phyloP scores from a whole-genome alignment of 2,113 vertebrate genomes.

The Ciconia maguari region DNA sequence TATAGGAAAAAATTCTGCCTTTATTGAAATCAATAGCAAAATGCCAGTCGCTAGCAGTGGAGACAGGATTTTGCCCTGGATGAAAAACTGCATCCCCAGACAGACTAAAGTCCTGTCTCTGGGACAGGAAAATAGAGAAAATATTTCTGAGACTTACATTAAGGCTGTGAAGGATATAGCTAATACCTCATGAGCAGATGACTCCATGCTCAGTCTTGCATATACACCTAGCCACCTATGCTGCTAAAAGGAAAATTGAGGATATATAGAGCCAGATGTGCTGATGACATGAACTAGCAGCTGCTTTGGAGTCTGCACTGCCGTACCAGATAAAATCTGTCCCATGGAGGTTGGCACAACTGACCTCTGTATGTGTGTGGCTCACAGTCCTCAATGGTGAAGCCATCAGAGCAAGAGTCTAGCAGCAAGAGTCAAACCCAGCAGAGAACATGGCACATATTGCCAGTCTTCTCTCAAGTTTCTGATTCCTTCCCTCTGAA shows the following conservation, averaged over 20 bases:
- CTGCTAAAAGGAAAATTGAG: not conserved
- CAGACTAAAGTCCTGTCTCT: not conserved
- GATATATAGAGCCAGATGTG: not conserved
- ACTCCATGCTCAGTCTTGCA: not conserved
- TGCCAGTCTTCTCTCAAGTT: not conserved
- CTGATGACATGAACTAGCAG: slow-evolving; percentile 5
- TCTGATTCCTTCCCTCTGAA: not conserved
- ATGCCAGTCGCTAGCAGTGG: not conserved
- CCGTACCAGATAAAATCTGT: not conserved
- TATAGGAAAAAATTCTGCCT: not conserved
- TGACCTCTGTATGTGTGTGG: not conserved
- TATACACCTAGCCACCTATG: not conserved
- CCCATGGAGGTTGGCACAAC: not conserved
- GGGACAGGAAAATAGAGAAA: not conserved
- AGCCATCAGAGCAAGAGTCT: not conserved
- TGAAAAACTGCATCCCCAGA: not conserved
- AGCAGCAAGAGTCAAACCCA: not conserved
- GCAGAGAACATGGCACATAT: not conserved
- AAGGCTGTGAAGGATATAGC: not conserved
- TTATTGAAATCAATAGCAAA: not conserved
- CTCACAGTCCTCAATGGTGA: not conserved
- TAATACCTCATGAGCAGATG: not conserved
- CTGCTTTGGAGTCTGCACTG: not conserved
- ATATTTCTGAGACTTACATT: not conserved
- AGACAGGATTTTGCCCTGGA: not conserved